Evolutionary conservation across 2,797 vertebrate genomes (phyloP).

Genomic region (Apodemus agrarius): DNA sequence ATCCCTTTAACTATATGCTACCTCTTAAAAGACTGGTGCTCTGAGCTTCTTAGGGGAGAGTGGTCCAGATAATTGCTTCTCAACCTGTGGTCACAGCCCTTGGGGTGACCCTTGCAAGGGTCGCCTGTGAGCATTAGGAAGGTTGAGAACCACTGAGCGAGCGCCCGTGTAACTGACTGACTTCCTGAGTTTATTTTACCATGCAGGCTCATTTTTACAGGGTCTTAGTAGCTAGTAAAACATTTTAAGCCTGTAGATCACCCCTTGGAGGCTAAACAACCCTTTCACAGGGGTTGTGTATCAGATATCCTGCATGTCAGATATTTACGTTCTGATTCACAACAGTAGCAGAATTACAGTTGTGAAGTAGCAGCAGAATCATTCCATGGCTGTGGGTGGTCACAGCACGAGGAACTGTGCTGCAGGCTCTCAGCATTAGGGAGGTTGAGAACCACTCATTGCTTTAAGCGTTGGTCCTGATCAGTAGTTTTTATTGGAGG

Average conservation of each 20-base stretch:
- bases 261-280: background rate
- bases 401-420: background rate
- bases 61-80: background rate
- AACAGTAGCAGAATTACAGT: background rate
- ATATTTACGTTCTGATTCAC: background rate
- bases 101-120: background rate
- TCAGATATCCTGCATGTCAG: background rate
- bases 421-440: background rate
- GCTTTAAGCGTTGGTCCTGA: background rate
- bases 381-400: background rate
- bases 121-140: background rate
- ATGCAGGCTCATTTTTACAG: background rate
- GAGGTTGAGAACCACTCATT: background rate
- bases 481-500: background rate
- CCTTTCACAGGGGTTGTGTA: background rate
- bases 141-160: background rate
- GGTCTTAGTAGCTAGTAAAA: background rate
- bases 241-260: background rate
- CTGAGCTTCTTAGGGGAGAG: background rate
- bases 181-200: background rate
- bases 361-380: background rate
- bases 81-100: background rate
- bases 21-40: background rate
- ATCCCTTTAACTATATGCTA: background rate
- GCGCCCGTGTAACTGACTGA: background rate